Evolutionary conservation across 2,113 vertebrate genomes (phyloP).

Genomic region (Coreoperca whiteheadi): DNA sequence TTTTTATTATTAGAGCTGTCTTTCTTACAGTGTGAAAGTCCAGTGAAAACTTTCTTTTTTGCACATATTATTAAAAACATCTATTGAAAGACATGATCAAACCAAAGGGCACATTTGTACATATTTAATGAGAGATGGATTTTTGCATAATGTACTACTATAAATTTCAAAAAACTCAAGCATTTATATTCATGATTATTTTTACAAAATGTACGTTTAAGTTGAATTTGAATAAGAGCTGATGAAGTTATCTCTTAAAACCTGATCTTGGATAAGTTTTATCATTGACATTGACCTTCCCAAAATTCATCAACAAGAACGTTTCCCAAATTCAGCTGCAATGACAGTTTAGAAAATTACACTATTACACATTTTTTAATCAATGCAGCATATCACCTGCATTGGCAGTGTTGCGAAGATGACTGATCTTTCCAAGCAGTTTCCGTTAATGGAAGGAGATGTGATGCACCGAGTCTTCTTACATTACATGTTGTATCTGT

Average conservation of each 20-base stretch:
- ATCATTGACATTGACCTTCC: not conserved
- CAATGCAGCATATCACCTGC: constrained; percentile 31
- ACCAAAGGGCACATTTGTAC: constrained; percentile 36
- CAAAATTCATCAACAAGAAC: constrained; percentile 5
- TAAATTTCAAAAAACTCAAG: not conserved
- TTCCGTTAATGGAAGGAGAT: constrained; percentile 11
- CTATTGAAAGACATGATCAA: constrained; percentile 31
- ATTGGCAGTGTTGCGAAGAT: constrained; percentile 24
- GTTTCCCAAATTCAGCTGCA: not conserved
- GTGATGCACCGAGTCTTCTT: not conserved
- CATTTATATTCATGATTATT: constrained; percentile 12
- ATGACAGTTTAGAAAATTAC: constrained; percentile 35
- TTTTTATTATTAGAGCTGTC: constrained; percentile 1
- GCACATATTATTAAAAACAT: constrained; percentile 14
- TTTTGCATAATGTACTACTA: constrained; percentile 8
- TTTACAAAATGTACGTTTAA: not conserved
- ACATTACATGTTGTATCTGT: constrained; percentile 22
- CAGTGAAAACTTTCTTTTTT: constrained; percentile 33
- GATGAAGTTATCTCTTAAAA: not conserved
- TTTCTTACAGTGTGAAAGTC: constrained; percentile 56
- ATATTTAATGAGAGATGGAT: constrained; percentile 36
- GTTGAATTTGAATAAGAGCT: constrained; percentile 19
- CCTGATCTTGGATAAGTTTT: not conserved
- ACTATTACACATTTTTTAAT: constrained; percentile 2
- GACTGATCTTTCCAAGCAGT: constrained; percentile 20